A percentile compares a stretch with the other conserved stretches of the same genome.
Evolutionary conservation across 2,797 vertebrate species (phyloP).

Genomic region (Naso thynnoides): DNA sequence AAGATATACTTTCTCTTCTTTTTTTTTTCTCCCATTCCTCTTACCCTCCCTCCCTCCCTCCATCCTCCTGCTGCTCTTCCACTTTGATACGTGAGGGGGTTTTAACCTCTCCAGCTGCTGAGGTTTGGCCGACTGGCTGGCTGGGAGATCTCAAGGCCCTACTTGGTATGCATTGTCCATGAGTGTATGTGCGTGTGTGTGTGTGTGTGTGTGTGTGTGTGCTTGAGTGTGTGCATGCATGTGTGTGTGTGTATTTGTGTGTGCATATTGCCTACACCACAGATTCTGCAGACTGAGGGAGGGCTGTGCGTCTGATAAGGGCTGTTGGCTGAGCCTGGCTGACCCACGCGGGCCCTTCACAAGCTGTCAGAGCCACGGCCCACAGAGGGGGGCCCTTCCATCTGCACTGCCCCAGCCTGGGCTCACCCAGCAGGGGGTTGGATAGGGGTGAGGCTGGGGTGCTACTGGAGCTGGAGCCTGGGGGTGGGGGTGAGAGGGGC

Average conservation of each 20-base stretch:
- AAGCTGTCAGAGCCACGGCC: slow-evolving; percentile 87
- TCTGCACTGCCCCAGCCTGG: slow-evolving; percentile 82
- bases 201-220: slow-evolving; percentile 54
- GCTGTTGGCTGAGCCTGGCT: slow-evolving; percentile 82
- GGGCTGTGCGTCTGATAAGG: slow-evolving; percentile 85
- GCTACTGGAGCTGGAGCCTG: slow-evolving; percentile 69
- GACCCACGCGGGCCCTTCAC: slow-evolving; percentile 84
- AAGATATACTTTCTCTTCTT: slow-evolving; percentile 83
- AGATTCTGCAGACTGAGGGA: slow-evolving; percentile 75
- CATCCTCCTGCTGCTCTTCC: slow-evolving; percentile 78
- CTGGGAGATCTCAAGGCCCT: slow-evolving; percentile 83
- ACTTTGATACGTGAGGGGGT: slow-evolving; percentile 87
- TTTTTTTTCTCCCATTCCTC: slow-evolving; percentile 75
- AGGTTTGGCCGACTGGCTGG: slow-evolving; percentile 80
- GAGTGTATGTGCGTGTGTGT: slow-evolving; percentile 56
- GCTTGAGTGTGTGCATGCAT: slow-evolving; percentile 53
- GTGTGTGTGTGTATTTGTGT: slow-evolving; percentile 54
- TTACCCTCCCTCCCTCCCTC: slow-evolving; percentile 70
- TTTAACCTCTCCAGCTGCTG: slow-evolving; percentile 89
- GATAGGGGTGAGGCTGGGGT: slow-evolving; percentile 75
- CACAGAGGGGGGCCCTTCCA: slow-evolving; percentile 84
- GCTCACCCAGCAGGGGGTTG: slow-evolving; percentile 82
- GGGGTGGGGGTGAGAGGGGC: slow-evolving; percentile 65
- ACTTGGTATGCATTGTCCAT: slow-evolving; percentile 85
- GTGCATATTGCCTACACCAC: slow-evolving; percentile 77